Evolutionary conservation across 2,888 invertebrate species (phyloP).

Genomic region (Phalangium opilio): DNA sequence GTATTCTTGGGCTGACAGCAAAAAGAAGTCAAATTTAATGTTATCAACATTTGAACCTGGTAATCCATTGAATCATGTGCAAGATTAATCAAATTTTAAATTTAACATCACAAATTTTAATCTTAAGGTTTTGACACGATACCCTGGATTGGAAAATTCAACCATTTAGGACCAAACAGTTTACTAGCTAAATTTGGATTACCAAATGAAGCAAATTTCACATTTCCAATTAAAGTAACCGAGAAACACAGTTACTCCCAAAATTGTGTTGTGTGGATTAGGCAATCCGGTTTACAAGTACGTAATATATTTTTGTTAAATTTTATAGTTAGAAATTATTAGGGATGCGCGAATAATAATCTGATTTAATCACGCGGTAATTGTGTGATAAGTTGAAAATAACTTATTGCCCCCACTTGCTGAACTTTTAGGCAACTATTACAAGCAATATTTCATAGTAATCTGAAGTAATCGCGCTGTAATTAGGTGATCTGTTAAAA

Average conservation of each 20-base stretch:
- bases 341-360: too few relatives aligned
- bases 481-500: too few relatives aligned
- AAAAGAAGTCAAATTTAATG: conserved; percentile 83
- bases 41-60: conserved; percentile 64
- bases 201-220: conserved; percentile 2
- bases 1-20: conserved; percentile 81
- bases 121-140: conserved; percentile 51
- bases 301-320: too few relatives aligned
- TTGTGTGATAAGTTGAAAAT: too few relatives aligned
- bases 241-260: conserved; percentile 79
- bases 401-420: too few relatives aligned
- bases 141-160: conserved; percentile 78
- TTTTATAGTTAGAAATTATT: too few relatives aligned
- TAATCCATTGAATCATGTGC: too few relatives aligned
- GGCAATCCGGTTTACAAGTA: conserved; percentile 52
- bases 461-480: too few relatives aligned
- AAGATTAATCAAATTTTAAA: too few relatives aligned
- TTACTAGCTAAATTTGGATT: not conserved
- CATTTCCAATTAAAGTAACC: conserved; percentile 48
- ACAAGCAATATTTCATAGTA: too few relatives aligned
- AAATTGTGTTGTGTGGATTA: conserved; percentile 84
- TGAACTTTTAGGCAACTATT: too few relatives aligned
- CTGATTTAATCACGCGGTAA: too few relatives aligned
- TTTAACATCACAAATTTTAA: not conserved
- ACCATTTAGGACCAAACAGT: conserved; percentile 42